Evolutionary conservation across 92 coral and sea anemone genomes (phyloP), one percentile per base, ranked within the genome.

Genomic region (Blastomussa wellsi): DNA sequence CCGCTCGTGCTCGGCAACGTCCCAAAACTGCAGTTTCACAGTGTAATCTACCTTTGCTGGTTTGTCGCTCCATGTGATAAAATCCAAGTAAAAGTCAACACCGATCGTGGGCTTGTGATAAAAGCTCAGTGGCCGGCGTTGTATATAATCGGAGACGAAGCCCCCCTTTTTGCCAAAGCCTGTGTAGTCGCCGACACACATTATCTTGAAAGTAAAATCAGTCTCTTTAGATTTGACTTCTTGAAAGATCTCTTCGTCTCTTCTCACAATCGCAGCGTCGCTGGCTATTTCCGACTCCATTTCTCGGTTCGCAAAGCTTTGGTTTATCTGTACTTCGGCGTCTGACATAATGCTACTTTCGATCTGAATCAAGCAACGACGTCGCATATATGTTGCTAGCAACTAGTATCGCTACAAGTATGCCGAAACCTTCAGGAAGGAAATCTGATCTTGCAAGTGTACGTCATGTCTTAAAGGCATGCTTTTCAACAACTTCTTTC

Each of bases 101-200:
- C 98, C 98, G 32, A 94, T 92, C 64, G 98, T 94, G 0, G 98
- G 98, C 85, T 94, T 94, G 81, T 94, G 98, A 77, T 92, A 94
- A 84, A 94, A 94, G 81, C 95, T 92, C 11, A 94, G 88, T 22
- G 98, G 98, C 19, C 98, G 86, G 29, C 89, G 86, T 52, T 92
- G 94, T 31, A 94, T 94, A 84, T 92, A 94, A 84, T 94, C 98
- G 41, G 94, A 87, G 13, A 94, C 77, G 52, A 94, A 94, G 44
- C 98, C 98, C 47, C 98, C 98, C 72, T 94, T 94, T 84, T 94
- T 94, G 36, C 98, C 98, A 76, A 94, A 94, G 36, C 98, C 98
- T 11, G 98, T 94, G 83, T 94, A 87, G 65, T 94, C 98, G 26
- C 98, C 98, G 55, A 94, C 93, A 72, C 95, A 92, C 98, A 94